These are phyloP conservation scores for Drosophila incognita DNA, from an alignment of 2,888 invertebrate genomes.

Conservation along the genomic window DNA sequence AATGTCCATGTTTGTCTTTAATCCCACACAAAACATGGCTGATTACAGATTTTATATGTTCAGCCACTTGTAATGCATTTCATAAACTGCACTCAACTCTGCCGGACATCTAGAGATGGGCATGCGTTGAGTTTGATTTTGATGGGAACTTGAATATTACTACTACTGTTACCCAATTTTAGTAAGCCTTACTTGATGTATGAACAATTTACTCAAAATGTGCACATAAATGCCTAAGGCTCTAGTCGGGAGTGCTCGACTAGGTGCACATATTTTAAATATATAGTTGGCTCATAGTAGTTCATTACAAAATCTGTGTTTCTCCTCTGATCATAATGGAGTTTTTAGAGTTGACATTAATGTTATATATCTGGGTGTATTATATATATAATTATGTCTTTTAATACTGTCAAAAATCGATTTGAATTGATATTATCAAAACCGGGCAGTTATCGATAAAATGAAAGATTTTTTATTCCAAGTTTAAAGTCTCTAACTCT, in stretches of 20 bases:
- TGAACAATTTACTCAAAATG: background rate
- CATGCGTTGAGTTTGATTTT: background rate
- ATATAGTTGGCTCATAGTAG: background rate
- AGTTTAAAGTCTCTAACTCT: rapidly evolving
- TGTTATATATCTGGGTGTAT: background rate
- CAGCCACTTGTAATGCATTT: constrained; percentile 45
- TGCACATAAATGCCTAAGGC: background rate
- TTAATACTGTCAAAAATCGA: background rate
- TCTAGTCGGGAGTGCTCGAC: background rate
- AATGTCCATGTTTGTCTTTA: constrained; percentile 46
- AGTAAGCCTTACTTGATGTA: background rate
- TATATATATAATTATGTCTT: background rate
- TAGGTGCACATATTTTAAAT: background rate
- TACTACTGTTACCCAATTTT: background rate
- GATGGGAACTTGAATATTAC: too few species aligned
- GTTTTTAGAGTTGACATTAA: background rate
- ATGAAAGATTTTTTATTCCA: background rate
- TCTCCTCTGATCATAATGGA: background rate
- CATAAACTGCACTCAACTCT: constrained; percentile 3
- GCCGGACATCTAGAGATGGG: background rate
- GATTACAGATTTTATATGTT: constrained; percentile 50
- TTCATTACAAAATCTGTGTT: background rate
- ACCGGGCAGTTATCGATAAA: background rate
- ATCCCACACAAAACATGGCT: constrained; percentile 53
- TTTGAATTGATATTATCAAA: background rate